These are phyloP conservation scores for Apoda limacodes DNA, from an alignment of 2,888 invertebrate species.

Conservation along the genomic window DNA sequence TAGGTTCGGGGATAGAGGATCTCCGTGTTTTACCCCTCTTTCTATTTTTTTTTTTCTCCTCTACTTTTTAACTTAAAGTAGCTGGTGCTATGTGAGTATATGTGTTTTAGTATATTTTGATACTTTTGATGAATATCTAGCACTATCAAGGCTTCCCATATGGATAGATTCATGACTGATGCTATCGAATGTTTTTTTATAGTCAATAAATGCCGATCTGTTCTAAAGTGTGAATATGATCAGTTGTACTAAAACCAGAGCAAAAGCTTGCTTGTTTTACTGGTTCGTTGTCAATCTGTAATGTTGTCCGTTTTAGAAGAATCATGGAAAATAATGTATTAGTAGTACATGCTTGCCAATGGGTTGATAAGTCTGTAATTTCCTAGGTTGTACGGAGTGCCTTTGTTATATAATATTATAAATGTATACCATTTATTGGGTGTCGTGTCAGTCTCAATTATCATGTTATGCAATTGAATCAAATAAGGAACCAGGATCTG, in stretches of 20 bases:
- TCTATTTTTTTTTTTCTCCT: conserved; percentile 3
- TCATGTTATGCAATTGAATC: conserved; percentile 3
- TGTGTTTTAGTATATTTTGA: no score
- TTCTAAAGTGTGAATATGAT: no score
- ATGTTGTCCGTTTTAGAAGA: no score
- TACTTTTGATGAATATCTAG: conserved; percentile 9
- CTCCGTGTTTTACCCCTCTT: no score
- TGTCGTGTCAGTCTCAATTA: conserved; percentile 6
- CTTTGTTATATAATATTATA: conserved; percentile 10
- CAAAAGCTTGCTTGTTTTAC: conserved; percentile 18
- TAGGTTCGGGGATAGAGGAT: conserved; percentile 2
- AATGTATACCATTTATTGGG: conserved; percentile 12
- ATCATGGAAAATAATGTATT: no score
- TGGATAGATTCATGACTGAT: conserved; percentile 11
- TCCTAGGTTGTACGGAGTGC: no score
- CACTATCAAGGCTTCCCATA: conserved; percentile 9
- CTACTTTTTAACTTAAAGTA: conserved; percentile 9
- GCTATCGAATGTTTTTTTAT: conserved; percentile 6
- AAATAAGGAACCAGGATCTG: no score
- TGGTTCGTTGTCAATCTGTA: no score
- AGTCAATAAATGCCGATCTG: conserved; percentile 6
- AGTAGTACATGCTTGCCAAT: no score
- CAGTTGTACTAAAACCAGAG: conserved; percentile 10
- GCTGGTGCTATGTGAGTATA: conserved; percentile 10
- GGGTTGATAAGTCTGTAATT: no score